Base-by-base conservation (phyloP, 2,113 vertebrate genomes). In the Sapayoa aenigma region DNA sequence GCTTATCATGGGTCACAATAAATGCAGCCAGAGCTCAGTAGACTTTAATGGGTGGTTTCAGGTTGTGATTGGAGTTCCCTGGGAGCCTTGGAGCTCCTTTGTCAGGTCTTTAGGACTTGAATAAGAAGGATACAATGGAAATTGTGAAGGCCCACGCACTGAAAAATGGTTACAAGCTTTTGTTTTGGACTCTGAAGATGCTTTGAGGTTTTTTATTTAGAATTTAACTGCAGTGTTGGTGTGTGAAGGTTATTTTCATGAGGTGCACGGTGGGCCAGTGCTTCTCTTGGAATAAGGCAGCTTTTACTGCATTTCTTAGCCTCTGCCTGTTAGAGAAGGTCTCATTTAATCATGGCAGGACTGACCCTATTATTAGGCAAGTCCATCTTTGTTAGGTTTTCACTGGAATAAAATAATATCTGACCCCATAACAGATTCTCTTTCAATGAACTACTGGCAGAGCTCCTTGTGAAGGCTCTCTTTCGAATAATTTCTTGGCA, bases 401-500 rank as follows among this genome's bases (percentile, higher is more conserved):
- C 74, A 14, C 86, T 82, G n/a, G 68, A 53, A 71, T 94, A 72
- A 90, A 94, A 93, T 60, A 91, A 50, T 53, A 28, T 72, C 83
- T 87, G 79, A 67, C 76, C 66, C 76, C 52, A 12, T 79, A 90
- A 85, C 66, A 87, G 89, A 93, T 95, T 81, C 52, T 33, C 75
- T 95, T 85, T 88, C 93, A 69, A 39, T 74, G 74, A 84, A 71
- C 88, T 78, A 30, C 60, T 74, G 91, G 87, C 86, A 90, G 12
- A 53, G 84, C 44, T 75, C 79, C 87, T 90, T 53, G 62, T 13
- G 65, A 93, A 78, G 55, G 81, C 87, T 95, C 60, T 67, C 79
- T 58, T 94, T 94, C 6, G 14, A 85, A 89, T 63, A 58, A 73
- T 89, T 80, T 85, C 47, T 93, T 94, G 95, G 91, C 96, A 96